Base-by-base conservation (phyloP, 2,888 invertebrate species). In the Noctua janthina region DNA sequence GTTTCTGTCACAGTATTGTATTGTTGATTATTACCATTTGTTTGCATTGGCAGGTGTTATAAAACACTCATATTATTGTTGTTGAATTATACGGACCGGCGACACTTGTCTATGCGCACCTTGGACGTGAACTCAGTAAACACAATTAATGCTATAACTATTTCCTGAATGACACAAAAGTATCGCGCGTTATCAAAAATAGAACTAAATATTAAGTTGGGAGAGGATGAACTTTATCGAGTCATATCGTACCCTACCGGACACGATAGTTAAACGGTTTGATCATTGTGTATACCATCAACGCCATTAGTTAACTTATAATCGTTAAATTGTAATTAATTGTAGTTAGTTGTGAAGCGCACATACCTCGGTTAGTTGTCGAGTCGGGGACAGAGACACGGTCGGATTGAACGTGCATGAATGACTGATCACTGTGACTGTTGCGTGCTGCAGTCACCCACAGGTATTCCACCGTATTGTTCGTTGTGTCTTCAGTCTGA, bases 321-420 rank as follows among this genome's bases (percentile, higher is more conserved):
- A 91, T 93, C 91, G 86, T 95, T 95, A 94, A 93, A 93, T 91
- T 88, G 88, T 90, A 92, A 94, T 95, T 93, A 92, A 88, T 87
- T 84, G 80, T 81, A 81, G 83, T 84, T 88, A 87, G 85, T 86
- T 88, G 85, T 87, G 87, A 82, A 88, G 85, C 89, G 89, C 85
- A 93, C 94, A 91, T 94, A 95, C 95, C 94, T 89, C 43, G 59
- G 23, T 92, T 90, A 89, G 89, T 85, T 84, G 75, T 64, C 74
- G 64, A 86, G 88, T 78, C 72, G 54, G 54, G 69, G 77, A 67
- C 70, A 62, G 72, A 90, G 91, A 91, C 93, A 90, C 93, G 91
- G 82, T 84, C 92, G 92, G 87, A 82, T 85, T 92, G 93, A 87
- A 92, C 92, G 91, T 90, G 86, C 91, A 93, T 91, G 90, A 92